Evolutionary conservation across 37 sponge, comb jelly and placozoan genomes (phyloP), one percentile per base, ranked within the genome.

Genomic region (Aphrocallistes beatrix): DNA sequence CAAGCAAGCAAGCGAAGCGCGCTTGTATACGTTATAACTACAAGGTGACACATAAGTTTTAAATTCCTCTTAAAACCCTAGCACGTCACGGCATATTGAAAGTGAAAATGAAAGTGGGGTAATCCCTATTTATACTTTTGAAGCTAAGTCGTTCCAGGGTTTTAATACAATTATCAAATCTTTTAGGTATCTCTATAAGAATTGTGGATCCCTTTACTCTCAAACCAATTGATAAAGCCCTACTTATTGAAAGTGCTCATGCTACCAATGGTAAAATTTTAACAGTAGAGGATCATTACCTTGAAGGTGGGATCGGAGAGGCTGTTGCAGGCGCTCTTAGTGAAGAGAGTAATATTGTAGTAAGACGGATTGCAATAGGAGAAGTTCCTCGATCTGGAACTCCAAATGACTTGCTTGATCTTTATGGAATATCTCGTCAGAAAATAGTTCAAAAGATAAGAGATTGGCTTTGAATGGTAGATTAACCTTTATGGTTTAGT

Each of bases 251-350:
- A 28, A 83, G 88, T 81, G 92, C 94, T 51, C 82, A 50, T 23
- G 99, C 88, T 38, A 95, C 96, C 37, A 89, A 90, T n/a, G 99
- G 99, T 28, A 85, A 82, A 13, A 83, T 98, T 1, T 47, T 98
- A 38, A 95, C 96, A 39, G 99, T 98, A 38, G 99, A 98, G 84
- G 99, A 98, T 51, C 99, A 98, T 85, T 98, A 98, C 85, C 88
- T 89, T 38, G 91, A 93, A 51, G 98, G 97, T 90, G 99, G 99
- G 86, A 87, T 98, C 51, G 99, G 99, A 38, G 99, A 95, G 75
- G 99, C 96, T 51, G 99, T 98, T 37, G 91, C 90, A 39, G 96
- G 90, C 87, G 96, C 92, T 38, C 87, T 95, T 37, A 84, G 87
- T 39, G 90, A 86, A 38, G 90, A 91, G 81, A 37, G 19, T 32